Percentiles rank a stretch among this genome's conserved stretches.
Evolutionary conservation across 2,888 invertebrate genomes (phyloP).

Genomic region (Tinea pellionella): DNA sequence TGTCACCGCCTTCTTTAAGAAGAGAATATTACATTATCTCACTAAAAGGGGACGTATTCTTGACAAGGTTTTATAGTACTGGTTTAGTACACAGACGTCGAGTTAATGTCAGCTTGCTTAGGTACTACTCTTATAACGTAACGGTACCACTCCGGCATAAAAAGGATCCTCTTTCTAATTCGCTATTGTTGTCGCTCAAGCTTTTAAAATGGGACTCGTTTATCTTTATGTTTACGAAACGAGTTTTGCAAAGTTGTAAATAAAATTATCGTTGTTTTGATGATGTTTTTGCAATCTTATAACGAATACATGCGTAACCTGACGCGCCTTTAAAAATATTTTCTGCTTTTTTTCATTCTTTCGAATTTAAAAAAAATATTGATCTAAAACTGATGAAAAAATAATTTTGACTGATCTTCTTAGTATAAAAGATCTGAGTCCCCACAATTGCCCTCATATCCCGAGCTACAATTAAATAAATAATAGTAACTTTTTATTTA

Average conservation of each 20-base stretch:
- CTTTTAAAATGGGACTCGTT: conserved; percentile 1
- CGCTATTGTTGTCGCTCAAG: neutral
- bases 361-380: too few relatives aligned
- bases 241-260: neutral
- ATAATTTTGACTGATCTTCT: too few relatives aligned
- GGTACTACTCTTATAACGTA: too few relatives aligned
- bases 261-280: neutral
- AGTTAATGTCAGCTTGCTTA: conserved; percentile 5
- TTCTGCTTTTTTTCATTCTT: too few relatives aligned
- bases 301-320: too few relatives aligned
- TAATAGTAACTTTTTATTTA: too few relatives aligned
- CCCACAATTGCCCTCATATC: too few relatives aligned
- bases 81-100: neutral
- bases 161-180: conserved; percentile 3
- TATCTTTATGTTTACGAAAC: neutral
- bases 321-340: too few relatives aligned
- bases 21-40: conserved; percentile 56
- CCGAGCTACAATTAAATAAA: too few relatives aligned
- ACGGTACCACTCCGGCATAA: neutral
- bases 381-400: too few relatives aligned
- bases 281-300: too few relatives aligned
- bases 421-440: too few relatives aligned
- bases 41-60: conserved; percentile 29
- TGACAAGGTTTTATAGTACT: conserved; percentile 9
- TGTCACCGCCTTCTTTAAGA: conserved; percentile 45